These are phyloP conservation scores for Labia minor DNA, from an alignment of 2,888 invertebrate genomes.

Conservation along the genomic window DNA sequence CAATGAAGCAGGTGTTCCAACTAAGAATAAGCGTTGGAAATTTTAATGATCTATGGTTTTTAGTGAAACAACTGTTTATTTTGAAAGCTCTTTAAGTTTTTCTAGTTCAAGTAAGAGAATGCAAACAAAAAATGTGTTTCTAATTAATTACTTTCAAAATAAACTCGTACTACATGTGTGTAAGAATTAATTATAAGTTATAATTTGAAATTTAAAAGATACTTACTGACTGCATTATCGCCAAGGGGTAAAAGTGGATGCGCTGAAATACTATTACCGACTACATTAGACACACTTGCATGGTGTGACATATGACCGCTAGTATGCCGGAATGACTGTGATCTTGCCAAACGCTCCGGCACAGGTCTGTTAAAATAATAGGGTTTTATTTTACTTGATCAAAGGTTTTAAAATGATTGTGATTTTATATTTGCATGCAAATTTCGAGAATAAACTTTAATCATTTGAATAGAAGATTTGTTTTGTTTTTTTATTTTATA, in stretches of 20 bases:
- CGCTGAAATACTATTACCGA: slow-evolving; percentile 83
- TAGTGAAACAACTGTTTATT: background rate
- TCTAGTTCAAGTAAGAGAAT: background rate
- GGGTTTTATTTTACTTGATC: slow-evolving; percentile 17
- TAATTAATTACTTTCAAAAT: background rate
- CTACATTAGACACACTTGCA: slow-evolving; percentile 55
- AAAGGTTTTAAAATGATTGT: slow-evolving; percentile 16
- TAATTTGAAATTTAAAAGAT: background rate
- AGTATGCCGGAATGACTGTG: slow-evolving; percentile 85
- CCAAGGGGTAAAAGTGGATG: slow-evolving; percentile 87
- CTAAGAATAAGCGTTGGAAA: slow-evolving; percentile 21
- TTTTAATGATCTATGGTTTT: no score
- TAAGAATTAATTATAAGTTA: no score
- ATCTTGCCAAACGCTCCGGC: slow-evolving; percentile 45
- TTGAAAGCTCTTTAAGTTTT: no score
- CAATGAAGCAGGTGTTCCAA: slow-evolving; percentile 33
- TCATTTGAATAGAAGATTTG: background rate
- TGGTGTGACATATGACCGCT: slow-evolving; percentile 47
- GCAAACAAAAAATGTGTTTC: background rate
- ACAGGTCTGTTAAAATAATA: slow-evolving; percentile 19
- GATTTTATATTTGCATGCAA: background rate
- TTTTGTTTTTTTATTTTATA: background rate
- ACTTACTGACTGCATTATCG: slow-evolving; percentile 40
- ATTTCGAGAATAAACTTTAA: slow-evolving; percentile 8
- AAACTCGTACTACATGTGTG: slow-evolving; percentile 13